Evolutionary conservation across 2,888 invertebrate genomes (phyloP), one percentile per base, ranked within the genome.

Genomic region (Melipona bicolor): DNA sequence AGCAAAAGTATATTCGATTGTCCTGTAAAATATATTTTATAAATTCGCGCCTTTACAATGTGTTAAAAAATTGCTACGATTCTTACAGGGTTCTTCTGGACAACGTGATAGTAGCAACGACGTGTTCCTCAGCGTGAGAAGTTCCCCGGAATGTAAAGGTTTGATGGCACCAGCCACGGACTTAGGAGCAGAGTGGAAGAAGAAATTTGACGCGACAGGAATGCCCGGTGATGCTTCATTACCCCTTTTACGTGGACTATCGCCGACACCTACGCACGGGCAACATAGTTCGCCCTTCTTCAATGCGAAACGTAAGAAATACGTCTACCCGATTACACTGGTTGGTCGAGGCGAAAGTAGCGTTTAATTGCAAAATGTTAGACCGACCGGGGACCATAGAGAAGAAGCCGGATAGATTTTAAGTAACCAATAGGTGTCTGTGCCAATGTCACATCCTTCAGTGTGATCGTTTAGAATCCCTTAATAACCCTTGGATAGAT

Each of bases 251-350:
- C 95, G 95, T 80, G 95, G 95, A 36, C 92, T 95, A 71, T 95
- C 94, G 83, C 94, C 94, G 56, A 93, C 94, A 0, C 93, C 92
- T 74, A 85, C 90, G 27, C 91, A 91, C 73, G 88, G 90, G 5
- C 91, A 92, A 73, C 92, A 93, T 82, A 93, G 91, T 79, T 95
- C 95, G 17, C 95, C 96, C 64, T 96, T 96, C 67, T 95, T 95
- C 91, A 96, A 95, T 90, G 96, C 96, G 3, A 95, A 96, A 85
- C 95, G 96, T 85, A 96, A 96, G 91, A 96, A 96, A 90, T 96
- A 96, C 91, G 95, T 96, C 68, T 96, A 96, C 94, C 96, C 96
- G 76, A 95, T 96, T 79, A 95, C 95, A 79, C 90, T 94, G 81
- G 94, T 95, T 82, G 95, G 94, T 68, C 95, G 95, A 75, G 95